phyloP scores from a whole-genome alignment of 1,140 invertebrate species.

The Drosophila takahashii region DNA sequence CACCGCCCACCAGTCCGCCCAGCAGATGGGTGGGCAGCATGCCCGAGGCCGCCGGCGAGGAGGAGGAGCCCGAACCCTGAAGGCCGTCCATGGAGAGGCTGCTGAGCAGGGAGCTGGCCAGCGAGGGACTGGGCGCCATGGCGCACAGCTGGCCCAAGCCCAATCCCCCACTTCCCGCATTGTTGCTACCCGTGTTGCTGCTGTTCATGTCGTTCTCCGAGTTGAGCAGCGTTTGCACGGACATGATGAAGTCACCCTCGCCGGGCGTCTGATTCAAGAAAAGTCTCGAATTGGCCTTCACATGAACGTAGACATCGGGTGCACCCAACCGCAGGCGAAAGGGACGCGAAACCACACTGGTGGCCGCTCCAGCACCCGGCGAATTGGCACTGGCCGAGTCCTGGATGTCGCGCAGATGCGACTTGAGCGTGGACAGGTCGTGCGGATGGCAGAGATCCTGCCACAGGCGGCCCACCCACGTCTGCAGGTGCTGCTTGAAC shows the following conservation, averaged over 20 bases:
- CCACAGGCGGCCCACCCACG: constrained; percentile 86
- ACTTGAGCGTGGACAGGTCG: constrained; percentile 89
- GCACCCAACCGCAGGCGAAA: constrained; percentile 91
- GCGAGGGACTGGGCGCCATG: constrained; percentile 73
- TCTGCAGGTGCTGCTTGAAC: constrained; percentile 89
- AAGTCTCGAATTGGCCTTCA: constrained; percentile 94
- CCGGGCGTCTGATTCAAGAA: constrained; percentile 90
- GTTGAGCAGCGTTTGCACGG: constrained; percentile 93
- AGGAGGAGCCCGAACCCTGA: constrained; percentile 44
- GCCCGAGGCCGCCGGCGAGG: constrained; percentile 37
- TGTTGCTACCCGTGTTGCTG: constrained; percentile 69
- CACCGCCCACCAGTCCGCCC: constrained; percentile 80
- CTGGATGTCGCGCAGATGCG: constrained; percentile 91
- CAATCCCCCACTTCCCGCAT: constrained; percentile 26
- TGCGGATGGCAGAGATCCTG: constrained; percentile 92
- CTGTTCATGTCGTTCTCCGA: constrained; percentile 86
- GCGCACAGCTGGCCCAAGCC: constrained; percentile 56
- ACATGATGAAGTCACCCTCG: constrained; percentile 95
- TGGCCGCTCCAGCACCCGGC: constrained; percentile 49
- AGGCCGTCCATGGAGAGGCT: constrained; percentile 75
- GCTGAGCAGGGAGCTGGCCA: constrained; percentile 71
- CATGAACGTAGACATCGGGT: constrained; percentile 91
- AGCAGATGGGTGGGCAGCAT: constrained; percentile 63
- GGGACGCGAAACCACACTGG: constrained; percentile 87
- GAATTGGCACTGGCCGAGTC: constrained; percentile 85